Evolutionary conservation across 2,113 vertebrate species (phyloP).

Genomic region (Corapipo altera): DNA sequence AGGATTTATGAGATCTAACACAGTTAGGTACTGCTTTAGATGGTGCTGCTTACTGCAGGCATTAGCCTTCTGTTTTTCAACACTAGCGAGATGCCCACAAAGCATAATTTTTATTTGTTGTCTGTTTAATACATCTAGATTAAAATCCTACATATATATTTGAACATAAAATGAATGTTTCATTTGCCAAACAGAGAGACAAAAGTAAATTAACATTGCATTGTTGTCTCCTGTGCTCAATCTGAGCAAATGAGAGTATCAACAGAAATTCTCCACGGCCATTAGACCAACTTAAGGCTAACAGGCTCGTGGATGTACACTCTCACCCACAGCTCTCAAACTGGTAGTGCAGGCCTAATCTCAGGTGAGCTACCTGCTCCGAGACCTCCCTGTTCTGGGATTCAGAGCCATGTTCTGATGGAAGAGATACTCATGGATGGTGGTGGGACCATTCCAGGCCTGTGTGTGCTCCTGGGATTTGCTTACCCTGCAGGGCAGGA

Average conservation of each 20-base stretch:
- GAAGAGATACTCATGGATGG: accelerated
- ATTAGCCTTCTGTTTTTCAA: constrained; percentile 28
- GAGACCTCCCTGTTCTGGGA: not conserved
- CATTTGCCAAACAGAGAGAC: constrained; percentile 8
- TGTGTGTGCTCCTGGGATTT: not conserved
- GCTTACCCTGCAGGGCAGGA: not conserved
- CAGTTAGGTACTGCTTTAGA: constrained; percentile 27
- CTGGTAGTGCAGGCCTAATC: not conserved
- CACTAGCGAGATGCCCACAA: constrained; percentile 10
- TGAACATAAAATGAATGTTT: constrained; percentile 2
- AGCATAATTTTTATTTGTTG: constrained; percentile 23
- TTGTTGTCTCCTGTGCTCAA: not conserved
- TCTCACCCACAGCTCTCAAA: not conserved
- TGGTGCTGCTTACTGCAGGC: constrained; percentile 7
- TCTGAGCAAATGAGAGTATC: not conserved
- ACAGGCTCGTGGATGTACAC: not conserved
- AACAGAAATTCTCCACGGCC: not conserved
- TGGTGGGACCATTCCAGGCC: not conserved
- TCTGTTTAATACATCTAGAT: constrained; percentile 19
- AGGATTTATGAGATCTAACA: constrained; percentile 52
- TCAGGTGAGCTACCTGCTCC: not conserved
- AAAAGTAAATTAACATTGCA: not conserved
- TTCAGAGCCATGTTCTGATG: not conserved
- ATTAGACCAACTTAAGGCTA: accelerated
- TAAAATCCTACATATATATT: not conserved